Percentiles rank a stretch among this genome's conserved stretches.
Evolutionary conservation across 1,140 invertebrate species (phyloP).

Genomic region (Sitophilus oryzae): DNA sequence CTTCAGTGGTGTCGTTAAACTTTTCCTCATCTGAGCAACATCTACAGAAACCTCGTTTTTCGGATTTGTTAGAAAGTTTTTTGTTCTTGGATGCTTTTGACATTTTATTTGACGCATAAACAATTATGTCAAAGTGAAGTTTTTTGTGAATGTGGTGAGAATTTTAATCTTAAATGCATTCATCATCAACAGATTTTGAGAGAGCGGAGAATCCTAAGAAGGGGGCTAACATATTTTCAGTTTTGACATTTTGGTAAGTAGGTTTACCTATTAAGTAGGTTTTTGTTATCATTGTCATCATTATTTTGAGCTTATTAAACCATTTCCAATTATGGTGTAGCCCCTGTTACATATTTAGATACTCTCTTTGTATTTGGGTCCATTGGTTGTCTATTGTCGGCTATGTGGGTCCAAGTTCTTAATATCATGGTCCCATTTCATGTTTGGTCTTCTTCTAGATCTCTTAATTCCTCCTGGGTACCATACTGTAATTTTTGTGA

Average conservation of each 20-base stretch:
- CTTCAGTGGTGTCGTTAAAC: constrained; percentile 11
- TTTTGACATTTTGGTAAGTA: constrained; percentile 50
- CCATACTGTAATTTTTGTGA: too few species aligned
- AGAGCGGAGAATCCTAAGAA: constrained; percentile 45
- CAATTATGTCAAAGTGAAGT: neutral
- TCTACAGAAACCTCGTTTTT: constrained; percentile 12
- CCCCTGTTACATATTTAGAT: too few species aligned
- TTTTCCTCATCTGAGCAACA: constrained; percentile 13
- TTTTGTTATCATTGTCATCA: neutral
- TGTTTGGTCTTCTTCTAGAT: too few species aligned
- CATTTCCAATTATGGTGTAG: too few species aligned
- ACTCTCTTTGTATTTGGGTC: too few species aligned
- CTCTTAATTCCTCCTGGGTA: too few species aligned
- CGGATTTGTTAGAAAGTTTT: neutral
- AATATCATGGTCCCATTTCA: too few species aligned
- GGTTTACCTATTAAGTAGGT: constrained; percentile 20
- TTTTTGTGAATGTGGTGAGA: neutral
- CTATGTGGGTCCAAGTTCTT: too few species aligned
- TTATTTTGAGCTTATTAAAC: too few species aligned
- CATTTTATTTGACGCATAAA: constrained; percentile 9
- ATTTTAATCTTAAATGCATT: neutral
- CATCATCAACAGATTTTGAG: constrained; percentile 4
- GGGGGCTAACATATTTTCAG: constrained; percentile 47
- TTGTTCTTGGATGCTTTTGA: constrained; percentile 2
- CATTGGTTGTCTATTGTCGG: too few species aligned